These are phyloP conservation scores for Lithobius niger DNA, from an alignment of 1,140 invertebrate genomes.

Conservation along the genomic window DNA sequence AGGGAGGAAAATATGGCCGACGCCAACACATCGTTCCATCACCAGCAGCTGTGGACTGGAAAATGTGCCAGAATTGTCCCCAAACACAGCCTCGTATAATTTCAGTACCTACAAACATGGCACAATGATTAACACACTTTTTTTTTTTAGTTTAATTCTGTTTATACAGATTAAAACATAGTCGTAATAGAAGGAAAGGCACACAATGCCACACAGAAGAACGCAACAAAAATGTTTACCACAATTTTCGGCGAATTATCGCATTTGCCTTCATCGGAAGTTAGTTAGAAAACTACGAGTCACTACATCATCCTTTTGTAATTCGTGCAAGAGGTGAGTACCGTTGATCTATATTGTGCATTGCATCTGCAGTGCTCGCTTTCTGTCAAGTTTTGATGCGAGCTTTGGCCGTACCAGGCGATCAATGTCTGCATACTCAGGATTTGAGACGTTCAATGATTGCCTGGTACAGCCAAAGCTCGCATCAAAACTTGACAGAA, in stretches of 20 bases:
- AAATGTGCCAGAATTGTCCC: constrained; percentile 11
- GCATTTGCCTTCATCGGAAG: neutral
- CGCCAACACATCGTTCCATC: neutral
- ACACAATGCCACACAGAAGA: neutral
- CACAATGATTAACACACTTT: neutral
- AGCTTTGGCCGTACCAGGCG: too few species aligned
- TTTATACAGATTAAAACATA: neutral
- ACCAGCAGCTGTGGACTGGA: neutral
- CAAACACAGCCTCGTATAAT: constrained; percentile 46
- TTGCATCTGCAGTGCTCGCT: too few species aligned
- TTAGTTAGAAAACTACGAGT: too few species aligned
- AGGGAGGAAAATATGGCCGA: neutral
- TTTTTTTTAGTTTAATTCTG: neutral
- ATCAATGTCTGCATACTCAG: too few species aligned
- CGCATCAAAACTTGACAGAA: too few species aligned
- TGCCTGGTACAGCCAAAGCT: too few species aligned
- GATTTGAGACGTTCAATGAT: too few species aligned
- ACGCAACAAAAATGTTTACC: neutral
- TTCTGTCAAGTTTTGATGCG: too few species aligned
- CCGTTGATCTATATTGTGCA: too few species aligned
- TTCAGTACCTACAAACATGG: constrained; percentile 36
- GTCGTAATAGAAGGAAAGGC: neutral
- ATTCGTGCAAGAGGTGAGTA: too few species aligned
- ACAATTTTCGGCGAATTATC: neutral
- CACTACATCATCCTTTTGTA: too few species aligned